Percentiles rank a stretch among this genome's conserved stretches.
Conservation (phyloP, 1,140 invertebrate species). For the Trichonephila clavata region DNA sequence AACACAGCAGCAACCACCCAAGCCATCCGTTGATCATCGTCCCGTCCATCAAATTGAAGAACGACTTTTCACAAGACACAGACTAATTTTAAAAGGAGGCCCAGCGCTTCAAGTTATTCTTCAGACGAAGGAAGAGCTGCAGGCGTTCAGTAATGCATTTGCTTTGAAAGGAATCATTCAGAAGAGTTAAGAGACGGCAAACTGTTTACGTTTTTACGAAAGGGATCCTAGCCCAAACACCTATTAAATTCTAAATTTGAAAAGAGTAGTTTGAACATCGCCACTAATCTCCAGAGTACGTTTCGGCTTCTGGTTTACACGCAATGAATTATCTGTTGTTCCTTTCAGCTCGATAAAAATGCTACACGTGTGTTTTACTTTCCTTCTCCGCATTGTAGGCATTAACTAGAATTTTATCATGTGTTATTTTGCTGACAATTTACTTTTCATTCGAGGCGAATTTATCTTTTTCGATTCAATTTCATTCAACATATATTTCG, state of each 20-base stretch:
- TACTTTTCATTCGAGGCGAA: too few species aligned
- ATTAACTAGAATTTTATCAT: too few species aligned
- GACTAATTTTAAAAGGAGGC: not conserved
- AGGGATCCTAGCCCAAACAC: conserved; percentile 18
- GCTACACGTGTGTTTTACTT: too few species aligned
- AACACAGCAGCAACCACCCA: too few species aligned
- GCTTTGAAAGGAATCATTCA: not conserved
- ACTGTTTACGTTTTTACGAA: conserved; percentile 4
- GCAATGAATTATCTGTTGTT: not conserved
- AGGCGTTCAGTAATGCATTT: not conserved
- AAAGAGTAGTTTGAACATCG: not conserved
- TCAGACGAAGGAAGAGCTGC: not conserved
- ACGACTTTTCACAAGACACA: not conserved
- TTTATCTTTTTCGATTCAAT: too few species aligned
- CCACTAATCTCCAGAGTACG: not conserved
- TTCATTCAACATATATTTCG: too few species aligned
- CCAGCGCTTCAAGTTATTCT: not conserved
- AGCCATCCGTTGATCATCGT: not conserved
- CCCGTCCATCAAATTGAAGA: not conserved
- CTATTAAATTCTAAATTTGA: conserved; percentile 25
- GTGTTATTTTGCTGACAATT: too few species aligned
- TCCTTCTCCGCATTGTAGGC: too few species aligned
- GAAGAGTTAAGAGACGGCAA: conserved; percentile 2
- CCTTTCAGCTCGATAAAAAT: not conserved
- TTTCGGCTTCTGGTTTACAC: not conserved